Percentiles rank a stretch among this genome's conserved stretches.
Evolutionary conservation across 2,797 vertebrate genomes (phyloP).

Genomic region (Pseudochirops cupreus): DNA sequence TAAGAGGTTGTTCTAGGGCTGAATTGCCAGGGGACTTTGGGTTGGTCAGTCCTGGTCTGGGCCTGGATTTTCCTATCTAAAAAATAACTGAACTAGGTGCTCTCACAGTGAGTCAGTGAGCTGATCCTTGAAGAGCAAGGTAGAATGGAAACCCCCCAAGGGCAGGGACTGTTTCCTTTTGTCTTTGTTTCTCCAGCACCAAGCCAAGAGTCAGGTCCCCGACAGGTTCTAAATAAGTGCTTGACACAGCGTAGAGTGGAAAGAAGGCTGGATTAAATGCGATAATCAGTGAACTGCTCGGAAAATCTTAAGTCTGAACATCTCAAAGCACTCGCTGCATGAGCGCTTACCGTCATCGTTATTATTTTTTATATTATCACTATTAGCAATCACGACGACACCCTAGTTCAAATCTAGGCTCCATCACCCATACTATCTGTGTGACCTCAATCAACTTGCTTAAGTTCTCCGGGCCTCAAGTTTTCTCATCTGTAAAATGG

Average conservation of each 20-base stretch:
- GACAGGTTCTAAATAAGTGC: not conserved
- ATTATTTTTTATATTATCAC: not conserved
- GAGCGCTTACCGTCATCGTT: fast-evolving
- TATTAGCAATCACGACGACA: not conserved
- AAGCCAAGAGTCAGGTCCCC: not conserved
- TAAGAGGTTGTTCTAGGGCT: no score
- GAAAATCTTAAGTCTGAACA: not conserved
- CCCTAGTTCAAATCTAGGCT: not conserved
- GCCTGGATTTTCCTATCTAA: not conserved
- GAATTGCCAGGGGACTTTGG: not conserved
- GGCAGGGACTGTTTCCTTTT: not conserved
- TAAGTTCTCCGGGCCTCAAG: not conserved
- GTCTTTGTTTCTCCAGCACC: not conserved
- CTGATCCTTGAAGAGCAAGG: not conserved
- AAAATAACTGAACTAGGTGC: not conserved
- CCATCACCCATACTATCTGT: not conserved
- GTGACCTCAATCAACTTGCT: not conserved
- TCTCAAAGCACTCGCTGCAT: not conserved
- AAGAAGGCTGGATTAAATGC: not conserved
- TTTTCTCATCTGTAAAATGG: not conserved
- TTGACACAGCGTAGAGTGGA: not conserved
- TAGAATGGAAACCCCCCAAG: not conserved
- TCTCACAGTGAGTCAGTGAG: not conserved
- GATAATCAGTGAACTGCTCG: fast-evolving
- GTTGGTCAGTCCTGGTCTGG: not conserved